Conservation (phyloP, 2,888 invertebrate species). For the Norana najaformis region DNA sequence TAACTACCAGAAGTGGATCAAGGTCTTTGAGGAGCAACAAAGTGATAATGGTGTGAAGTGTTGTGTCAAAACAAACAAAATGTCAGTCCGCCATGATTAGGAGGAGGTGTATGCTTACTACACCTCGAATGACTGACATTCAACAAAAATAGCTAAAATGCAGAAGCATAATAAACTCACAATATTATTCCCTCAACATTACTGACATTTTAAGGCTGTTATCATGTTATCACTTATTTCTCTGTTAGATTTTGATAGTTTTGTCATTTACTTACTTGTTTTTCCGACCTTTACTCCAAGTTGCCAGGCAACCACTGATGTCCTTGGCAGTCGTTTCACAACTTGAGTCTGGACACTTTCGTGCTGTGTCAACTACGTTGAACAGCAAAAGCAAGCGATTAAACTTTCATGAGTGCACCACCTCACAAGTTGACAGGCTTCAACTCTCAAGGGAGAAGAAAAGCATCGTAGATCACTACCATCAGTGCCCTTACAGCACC, state of each 20-base stretch:
- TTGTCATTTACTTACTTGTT: neutral
- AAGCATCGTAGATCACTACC: neutral
- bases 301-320: slow-evolving; percentile 10
- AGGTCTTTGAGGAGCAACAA: neutral
- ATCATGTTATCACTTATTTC: neutral
- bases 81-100: neutral
- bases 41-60: neutral
- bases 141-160: neutral
- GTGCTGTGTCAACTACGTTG: neutral
- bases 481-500: neutral
- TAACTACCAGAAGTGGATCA: neutral
- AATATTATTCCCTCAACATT: neutral
- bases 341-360: neutral
- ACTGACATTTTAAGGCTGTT: too few relatives aligned
- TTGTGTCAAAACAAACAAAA: neutral
- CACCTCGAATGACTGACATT: neutral
- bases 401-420: neutral
- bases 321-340: neutral
- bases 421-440: neutral
- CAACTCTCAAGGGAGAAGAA: neutral
- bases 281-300: neutral
- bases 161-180: neutral
- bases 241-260: neutral
- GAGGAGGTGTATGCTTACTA: neutral
- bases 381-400: neutral